These are phyloP conservation scores for Eciton burchellii DNA, from an alignment of 1,140 invertebrate genomes.

Conservation along the genomic window DNA sequence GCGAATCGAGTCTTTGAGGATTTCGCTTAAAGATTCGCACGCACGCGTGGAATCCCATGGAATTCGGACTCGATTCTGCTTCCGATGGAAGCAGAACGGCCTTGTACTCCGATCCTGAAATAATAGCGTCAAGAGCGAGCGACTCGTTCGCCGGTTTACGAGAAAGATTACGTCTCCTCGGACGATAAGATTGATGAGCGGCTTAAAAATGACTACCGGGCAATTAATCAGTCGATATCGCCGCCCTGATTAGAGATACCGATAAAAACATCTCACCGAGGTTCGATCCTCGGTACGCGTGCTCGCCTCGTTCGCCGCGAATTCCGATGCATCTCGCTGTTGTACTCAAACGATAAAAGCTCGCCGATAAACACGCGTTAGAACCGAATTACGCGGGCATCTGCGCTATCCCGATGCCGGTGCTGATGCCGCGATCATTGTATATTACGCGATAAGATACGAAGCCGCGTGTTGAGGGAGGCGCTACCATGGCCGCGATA, in stretches of 20 bases:
- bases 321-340: conserved; percentile 19
- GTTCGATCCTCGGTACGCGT: neutral
- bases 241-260: conserved; percentile 3
- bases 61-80: neutral
- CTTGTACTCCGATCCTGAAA: neutral
- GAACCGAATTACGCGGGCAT: conserved; percentile 61
- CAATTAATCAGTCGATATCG: conserved; percentile 20
- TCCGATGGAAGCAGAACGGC: neutral
- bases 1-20: too few species aligned
- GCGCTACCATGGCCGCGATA: conserved; percentile 7
- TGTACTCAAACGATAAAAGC: conserved; percentile 53
- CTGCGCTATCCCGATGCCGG: neutral
- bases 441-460: conserved; percentile 64
- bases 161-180: neutral
- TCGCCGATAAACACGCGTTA: conserved; percentile 55
- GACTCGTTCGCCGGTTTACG: neutral
- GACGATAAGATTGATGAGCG: neutral
- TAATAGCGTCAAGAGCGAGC: too few species aligned
- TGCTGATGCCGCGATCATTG: conserved; percentile 48
- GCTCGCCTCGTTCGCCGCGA: conserved; percentile 6
- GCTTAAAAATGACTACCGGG: neutral
- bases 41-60: too few species aligned
- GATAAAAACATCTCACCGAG: neutral
- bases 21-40: too few species aligned
- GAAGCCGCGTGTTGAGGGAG: neutral